phyloP scores from a whole-genome alignment of 2,113 vertebrate species.

The Pipa parva region DNA sequence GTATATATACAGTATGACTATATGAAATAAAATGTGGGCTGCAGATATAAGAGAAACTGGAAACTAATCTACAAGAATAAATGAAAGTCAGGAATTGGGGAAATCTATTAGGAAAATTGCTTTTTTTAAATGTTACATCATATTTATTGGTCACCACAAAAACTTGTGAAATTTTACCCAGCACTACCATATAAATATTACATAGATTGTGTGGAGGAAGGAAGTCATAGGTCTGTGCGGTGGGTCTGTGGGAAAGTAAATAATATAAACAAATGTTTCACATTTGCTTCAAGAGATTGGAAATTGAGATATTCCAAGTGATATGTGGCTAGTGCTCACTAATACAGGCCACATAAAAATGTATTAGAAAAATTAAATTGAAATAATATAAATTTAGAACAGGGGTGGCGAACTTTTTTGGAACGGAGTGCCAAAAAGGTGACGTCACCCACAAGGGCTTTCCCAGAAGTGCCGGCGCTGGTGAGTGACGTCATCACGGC shows the following conservation, averaged over 20 bases:
- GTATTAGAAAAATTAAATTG: neutral
- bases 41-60: no score
- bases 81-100: no score
- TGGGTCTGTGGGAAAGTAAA: neutral
- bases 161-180: neutral
- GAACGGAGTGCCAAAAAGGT: no score
- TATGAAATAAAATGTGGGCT: no score
- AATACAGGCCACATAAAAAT: neutral
- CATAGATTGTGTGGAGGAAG: neutral
- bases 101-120: neutral
- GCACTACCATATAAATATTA: neutral
- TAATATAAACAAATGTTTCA: neutral
- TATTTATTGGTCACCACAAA: conserved; percentile 1
- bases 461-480: no score
- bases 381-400: no score
- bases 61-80: neutral
- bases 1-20: no score
- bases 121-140: neutral
- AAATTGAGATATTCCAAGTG: neutral
- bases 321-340: neutral
- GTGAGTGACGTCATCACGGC: no score
- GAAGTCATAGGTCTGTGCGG: neutral
- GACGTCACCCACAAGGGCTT: no score
- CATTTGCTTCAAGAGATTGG: neutral
- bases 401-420: no score